Evolutionary conservation across 2,888 invertebrate genomes (phyloP), one percentile per base, ranked within the genome.

Genomic region (Parnassius glacialis): DNA sequence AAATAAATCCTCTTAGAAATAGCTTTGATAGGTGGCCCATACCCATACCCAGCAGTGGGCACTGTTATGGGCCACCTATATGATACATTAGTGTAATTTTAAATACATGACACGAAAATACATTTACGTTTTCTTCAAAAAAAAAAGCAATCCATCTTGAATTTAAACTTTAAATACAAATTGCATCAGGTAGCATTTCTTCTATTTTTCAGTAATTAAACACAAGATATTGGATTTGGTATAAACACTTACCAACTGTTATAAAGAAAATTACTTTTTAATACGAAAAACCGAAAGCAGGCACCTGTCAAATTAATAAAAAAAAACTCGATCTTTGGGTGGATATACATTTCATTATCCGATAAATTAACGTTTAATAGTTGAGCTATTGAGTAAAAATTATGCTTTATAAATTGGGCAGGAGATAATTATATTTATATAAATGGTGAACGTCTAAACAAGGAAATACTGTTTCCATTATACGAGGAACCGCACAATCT

Each of bases 331-430:
- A 3, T 45, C 12, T 41, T 55, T 47, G 68, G 73, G 70, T 75
- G 75, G 74, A 71, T 69, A 51, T 64, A 65, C 65, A 58, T 64
- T 70, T 66, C 63, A 73, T 78, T 79, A 81, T 73, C 70, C 71
- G 79, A 81, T 81, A 83, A 83, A 84, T 85, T 84, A 82, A 76
- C 78, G 76, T 83, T 81, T 82, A 84, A 86, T 85, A 79, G 69
- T 71, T 69, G 58, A 67, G 65, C 65, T 67, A 70, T 72, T 72
- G 65, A 60, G 66, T 56, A 64, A 71, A 75, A 78, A 80, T 82
- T 78, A 78, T 79, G 73, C 75, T 77, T 80, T 76, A 70, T 76
- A 73, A 81, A 79, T 76, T 77, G 75, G 72, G 72, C 69, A 71
- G 75, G 67, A 74, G 73, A 68, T 72, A 75, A 81, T 83, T 79